Base-by-base conservation (phyloP, 2,797 vertebrate genomes). In the Rhinatrema bivittatum region DNA sequence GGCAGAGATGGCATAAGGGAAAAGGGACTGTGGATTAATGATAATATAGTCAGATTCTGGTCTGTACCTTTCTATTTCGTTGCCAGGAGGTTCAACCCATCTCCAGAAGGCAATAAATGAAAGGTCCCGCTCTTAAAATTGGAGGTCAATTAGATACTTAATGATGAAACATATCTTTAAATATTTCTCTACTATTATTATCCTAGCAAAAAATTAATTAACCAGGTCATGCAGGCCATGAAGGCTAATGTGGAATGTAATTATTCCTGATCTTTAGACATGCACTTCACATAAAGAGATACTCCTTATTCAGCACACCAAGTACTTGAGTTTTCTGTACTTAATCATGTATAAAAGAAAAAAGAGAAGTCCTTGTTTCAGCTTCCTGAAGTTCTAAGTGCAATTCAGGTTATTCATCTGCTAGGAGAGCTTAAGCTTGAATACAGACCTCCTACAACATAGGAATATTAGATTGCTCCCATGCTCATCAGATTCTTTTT, bases 141-240 rank as follows among this genome's bases (percentile, higher is more conserved):
- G 57, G 72, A 84, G 80, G 79, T 82, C 78, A 83, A 69, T 76
- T 72, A 79, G 71, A 83, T 68, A 76, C 65, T 81, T 76, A 83
- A 79, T 53, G 72, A 76, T 65, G 62, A 81, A 68, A 60, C 61
- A 16, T 74, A 79, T 76, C 70, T 72, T 81, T 74, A 81, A 79
- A 82, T 83, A 77, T 81, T 79, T 83, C 78, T 73, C 75, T 74
- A 69, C 60, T 79, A 81, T 83, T 83, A 82, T 85, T 79, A 79
- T 79, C 51, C 70, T 50, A 63, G 82, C 72, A 81, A 83, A 79
- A 83, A 84, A 84, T 83, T 84, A 85, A 86, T 86, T 82, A 84
- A 80, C 62, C 74, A 74, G 78, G 79, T 79, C 78, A 77, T 55
- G 39, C 37, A 67, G 81, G 78, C 58, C 68, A 58, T 32, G 68